Evolutionary conservation across 2,888 invertebrate genomes (phyloP).

Genomic region (Drosophila meridionalis): DNA sequence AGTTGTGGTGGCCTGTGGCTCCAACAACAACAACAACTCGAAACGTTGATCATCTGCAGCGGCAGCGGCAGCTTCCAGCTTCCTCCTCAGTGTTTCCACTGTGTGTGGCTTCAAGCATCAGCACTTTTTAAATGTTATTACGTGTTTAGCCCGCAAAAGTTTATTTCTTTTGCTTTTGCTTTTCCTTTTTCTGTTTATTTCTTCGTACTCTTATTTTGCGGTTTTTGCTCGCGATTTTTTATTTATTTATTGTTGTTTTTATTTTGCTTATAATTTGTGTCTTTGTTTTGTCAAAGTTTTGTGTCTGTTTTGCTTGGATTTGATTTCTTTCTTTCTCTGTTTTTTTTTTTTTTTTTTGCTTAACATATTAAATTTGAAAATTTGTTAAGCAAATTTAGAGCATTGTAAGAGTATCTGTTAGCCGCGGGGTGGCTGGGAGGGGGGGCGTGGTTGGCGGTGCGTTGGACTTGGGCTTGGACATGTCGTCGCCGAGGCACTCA

Average conservation of each 20-base stretch:
- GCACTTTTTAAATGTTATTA: conserved; percentile 72
- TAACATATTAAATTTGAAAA: conserved; percentile 43
- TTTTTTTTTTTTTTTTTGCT: not conserved
- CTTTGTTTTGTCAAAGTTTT: conserved; percentile 42
- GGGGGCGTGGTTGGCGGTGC: not conserved
- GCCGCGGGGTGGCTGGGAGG: not conserved
- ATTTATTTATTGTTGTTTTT: conserved; percentile 5
- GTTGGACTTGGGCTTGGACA: conserved; percentile 60
- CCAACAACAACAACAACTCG: conserved; percentile 38
- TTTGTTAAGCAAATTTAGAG: conserved; percentile 50
- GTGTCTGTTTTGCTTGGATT: conserved; percentile 1
- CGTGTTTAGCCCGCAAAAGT: conserved; percentile 69
- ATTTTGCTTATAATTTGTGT: conserved; percentile 43
- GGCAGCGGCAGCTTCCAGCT: conserved; percentile 12
- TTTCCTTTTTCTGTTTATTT: conserved; percentile 1
- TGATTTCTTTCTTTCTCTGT: not conserved
- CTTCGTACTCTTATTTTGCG: conserved; percentile 18
- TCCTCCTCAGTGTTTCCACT: conserved; percentile 7
- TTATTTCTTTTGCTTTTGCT: conserved; percentile 22
- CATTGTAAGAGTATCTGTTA: conserved; percentile 27
- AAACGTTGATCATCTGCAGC: conserved; percentile 42
- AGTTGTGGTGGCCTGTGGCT: conserved; percentile 44
- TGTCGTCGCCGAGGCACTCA: conserved; percentile 76
- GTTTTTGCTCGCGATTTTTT: conserved; percentile 31
- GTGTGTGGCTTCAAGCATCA: conserved; percentile 50